phyloP scores from a whole-genome alignment of 2,113 vertebrate species.

The Myrmecobius fasciatus region DNA sequence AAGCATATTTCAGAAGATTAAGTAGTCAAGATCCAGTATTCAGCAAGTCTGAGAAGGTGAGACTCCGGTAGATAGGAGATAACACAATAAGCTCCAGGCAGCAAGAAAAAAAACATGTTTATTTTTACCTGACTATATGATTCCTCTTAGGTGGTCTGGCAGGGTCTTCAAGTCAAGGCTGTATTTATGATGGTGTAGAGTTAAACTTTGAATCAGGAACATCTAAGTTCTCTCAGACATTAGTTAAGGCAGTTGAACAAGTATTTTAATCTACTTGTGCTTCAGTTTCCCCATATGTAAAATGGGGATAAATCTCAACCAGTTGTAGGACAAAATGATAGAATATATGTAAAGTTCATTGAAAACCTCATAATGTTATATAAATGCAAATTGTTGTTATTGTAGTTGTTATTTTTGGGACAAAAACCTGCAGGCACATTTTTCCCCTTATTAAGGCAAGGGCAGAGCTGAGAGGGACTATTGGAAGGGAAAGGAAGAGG shows the following conservation, averaged over 20 bases:
- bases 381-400: background rate
- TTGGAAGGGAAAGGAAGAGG: background rate
- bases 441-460: background rate
- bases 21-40: background rate
- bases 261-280: background rate
- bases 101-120: background rate
- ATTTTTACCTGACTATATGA: background rate
- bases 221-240: background rate
- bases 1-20: background rate
- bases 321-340: slow-evolving; percentile 9
- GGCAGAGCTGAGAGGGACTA: background rate
- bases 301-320: background rate
- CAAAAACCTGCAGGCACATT: slow-evolving; percentile 10
- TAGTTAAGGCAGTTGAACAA: background rate
- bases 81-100: background rate
- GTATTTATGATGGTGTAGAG: background rate
- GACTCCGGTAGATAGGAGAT: background rate
- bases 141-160: background rate
- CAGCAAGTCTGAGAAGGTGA: background rate
- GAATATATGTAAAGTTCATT: background rate
- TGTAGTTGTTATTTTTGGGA: background rate
- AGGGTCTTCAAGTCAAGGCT: background rate
- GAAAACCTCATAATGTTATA: background rate
- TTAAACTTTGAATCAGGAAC: background rate
- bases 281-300: background rate